Percentiles rank a stretch among this genome's conserved stretches.
Conservation (phyloP, 2,113 vertebrate genomes). For the Dolichotis patagonum region DNA sequence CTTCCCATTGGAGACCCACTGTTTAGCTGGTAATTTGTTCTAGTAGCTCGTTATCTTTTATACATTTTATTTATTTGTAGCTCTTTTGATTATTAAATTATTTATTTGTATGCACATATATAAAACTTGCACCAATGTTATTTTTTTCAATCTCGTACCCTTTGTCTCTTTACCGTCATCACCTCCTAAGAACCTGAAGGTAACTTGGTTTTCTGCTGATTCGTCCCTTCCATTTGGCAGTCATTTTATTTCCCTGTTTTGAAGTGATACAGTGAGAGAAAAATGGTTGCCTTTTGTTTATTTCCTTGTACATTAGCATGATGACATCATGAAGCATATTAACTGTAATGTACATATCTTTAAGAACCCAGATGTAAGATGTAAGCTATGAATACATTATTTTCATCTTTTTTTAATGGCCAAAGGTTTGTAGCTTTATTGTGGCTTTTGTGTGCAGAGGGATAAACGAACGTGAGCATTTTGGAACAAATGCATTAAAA, state of each 20-base stretch:
- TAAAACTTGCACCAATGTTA: background rate
- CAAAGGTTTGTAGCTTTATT: slow-evolving; percentile 57
- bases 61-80: slow-evolving; percentile 66
- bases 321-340: slow-evolving; percentile 84
- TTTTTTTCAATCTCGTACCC: background rate
- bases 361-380: slow-evolving; percentile 78
- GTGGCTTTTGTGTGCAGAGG: slow-evolving; percentile 42
- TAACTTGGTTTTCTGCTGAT: slow-evolving; percentile 64
- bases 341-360: slow-evolving; percentile 76
- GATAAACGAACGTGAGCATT: slow-evolving; percentile 43
- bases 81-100: slow-evolving; percentile 65
- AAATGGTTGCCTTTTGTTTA: slow-evolving; percentile 89
- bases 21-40: slow-evolving; percentile 73
- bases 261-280: slow-evolving; percentile 81
- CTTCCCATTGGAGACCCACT: slow-evolving; percentile 68
- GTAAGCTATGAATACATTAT: slow-evolving; percentile 16
- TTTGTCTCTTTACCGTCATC: background rate
- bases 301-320: slow-evolving; percentile 82
- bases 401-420: slow-evolving; percentile 52
- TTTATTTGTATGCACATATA: slow-evolving; percentile 35
- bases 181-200: slow-evolving; percentile 31
- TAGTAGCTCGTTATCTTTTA: slow-evolving; percentile 73
- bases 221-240: slow-evolving; percentile 79
- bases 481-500: slow-evolving; percentile 72
- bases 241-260: slow-evolving; percentile 79